phyloP scores from a whole-genome alignment of 2,113 vertebrate genomes.

The Sula dactylatra region DNA sequence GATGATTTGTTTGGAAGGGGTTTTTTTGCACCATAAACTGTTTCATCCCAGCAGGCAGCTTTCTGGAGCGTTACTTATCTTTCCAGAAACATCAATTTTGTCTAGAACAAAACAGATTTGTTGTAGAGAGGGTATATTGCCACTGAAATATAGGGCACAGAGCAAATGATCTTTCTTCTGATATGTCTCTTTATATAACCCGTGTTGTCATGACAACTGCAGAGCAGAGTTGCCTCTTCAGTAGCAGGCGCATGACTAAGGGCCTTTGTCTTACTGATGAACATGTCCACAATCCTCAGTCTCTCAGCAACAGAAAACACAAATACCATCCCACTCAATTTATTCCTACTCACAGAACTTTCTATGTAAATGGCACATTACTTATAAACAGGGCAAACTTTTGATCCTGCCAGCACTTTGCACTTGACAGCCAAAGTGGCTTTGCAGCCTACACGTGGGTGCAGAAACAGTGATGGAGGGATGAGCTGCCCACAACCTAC shows the following conservation, averaged over 20 bases:
- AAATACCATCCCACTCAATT: conserved; percentile 9
- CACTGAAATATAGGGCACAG: not conserved
- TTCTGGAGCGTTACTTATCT: not conserved
- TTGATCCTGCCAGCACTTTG: not conserved
- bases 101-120: not conserved
- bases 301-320: conserved; percentile 6
- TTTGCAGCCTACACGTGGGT: not conserved
- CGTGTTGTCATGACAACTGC: conserved; percentile 51
- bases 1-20: not conserved
- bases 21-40: not conserved
- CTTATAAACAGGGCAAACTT: not conserved
- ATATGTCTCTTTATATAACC: conserved; percentile 40
- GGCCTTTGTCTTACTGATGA: conserved; percentile 32
- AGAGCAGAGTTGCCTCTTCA: conserved; percentile 1
- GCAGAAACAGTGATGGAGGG: accelerated
- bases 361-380: not conserved
- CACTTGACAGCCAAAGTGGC: not conserved
- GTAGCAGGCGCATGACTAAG: conserved; percentile 10
- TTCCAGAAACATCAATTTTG: not conserved
- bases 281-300: not conserved
- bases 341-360: not conserved
- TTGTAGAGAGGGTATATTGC: not conserved
- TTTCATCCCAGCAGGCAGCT: not conserved
- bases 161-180: conserved; percentile 45
- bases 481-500: not conserved